Percentiles rank a stretch among this genome's conserved stretches.
Conservation (phyloP, 2,797 vertebrate species). For the Chaunax sp. region DNA sequence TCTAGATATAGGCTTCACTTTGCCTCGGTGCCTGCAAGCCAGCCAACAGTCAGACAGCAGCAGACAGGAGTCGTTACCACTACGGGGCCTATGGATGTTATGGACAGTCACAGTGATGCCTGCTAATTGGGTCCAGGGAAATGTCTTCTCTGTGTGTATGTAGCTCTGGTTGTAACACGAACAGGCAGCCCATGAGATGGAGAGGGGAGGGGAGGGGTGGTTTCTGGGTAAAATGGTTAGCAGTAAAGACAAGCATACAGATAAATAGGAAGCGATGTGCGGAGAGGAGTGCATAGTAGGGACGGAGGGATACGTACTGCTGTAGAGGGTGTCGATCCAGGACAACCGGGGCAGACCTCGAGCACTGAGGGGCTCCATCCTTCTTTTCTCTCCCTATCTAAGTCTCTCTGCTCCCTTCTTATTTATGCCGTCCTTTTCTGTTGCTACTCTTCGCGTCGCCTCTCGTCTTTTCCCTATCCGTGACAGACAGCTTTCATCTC, state of each 20-base stretch:
- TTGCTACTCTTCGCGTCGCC: conserved; percentile 2
- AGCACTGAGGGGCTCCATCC: conserved; percentile 96
- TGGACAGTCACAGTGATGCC: conserved; percentile 61
- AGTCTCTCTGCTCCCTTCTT: conserved; percentile 52
- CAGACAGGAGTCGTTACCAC: conserved; percentile 36
- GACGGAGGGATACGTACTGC: conserved; percentile 88
- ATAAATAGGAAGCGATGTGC: conserved; percentile 41
- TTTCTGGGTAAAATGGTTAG: conserved; percentile 31
- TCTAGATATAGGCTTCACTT: conserved; percentile 46
- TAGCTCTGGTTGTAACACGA: conserved; percentile 33
- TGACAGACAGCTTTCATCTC: conserved; percentile 66
- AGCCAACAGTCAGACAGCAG: conserved; percentile 25
- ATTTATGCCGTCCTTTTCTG: conserved; percentile 59
- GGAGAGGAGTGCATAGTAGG: conserved; percentile 34
- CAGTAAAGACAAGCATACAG: conserved; percentile 30
- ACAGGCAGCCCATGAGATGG: conserved; percentile 43
- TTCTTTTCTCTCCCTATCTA: conserved; percentile 66
- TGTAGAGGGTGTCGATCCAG: conserved; percentile 98
- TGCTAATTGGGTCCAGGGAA: conserved; percentile 54
- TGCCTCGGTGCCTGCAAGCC: conserved; percentile 9
- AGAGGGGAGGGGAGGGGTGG: conserved; percentile 9
- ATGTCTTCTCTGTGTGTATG: conserved; percentile 41
- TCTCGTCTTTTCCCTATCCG: conserved; percentile 52
- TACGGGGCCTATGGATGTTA: conserved; percentile 19
- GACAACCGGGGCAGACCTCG: conserved; percentile 95